Evolutionary conservation across 2,113 vertebrate species (phyloP).

Genomic region (Gracilinanus agilis): DNA sequence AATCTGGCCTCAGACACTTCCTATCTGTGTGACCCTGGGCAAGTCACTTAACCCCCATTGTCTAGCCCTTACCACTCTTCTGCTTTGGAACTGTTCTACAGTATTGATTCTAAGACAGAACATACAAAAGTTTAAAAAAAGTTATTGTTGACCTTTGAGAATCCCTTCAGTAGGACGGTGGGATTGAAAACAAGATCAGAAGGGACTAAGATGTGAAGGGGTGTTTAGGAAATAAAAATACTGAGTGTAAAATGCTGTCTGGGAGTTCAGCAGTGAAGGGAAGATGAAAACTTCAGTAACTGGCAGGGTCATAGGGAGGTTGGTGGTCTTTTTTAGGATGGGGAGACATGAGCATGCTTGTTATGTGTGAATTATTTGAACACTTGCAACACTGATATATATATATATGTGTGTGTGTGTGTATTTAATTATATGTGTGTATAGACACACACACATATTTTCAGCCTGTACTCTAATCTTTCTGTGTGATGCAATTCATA

Average conservation of each 20-base stretch:
- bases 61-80: too few species aligned
- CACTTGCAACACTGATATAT: not conserved
- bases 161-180: not conserved
- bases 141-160: not conserved
- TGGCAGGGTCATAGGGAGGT: not conserved
- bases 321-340: not conserved
- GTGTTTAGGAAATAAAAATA: not conserved
- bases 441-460: not conserved
- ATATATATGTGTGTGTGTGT: too few species aligned
- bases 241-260: not conserved
- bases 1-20: too few species aligned
- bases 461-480: not conserved
- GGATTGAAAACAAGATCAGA: not conserved
- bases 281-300: not conserved
- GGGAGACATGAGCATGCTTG: not conserved
- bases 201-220: not conserved
- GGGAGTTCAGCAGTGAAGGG: not conserved
- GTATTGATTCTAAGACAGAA: too few species aligned
- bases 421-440: not conserved
- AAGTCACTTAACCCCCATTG: too few species aligned
- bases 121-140: not conserved
- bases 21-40: too few species aligned
- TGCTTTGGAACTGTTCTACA: too few species aligned
- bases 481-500: not conserved
- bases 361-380: not conserved